Conservation (phyloP, 2,113 vertebrate species). For the Apodemus speciosus region DNA sequence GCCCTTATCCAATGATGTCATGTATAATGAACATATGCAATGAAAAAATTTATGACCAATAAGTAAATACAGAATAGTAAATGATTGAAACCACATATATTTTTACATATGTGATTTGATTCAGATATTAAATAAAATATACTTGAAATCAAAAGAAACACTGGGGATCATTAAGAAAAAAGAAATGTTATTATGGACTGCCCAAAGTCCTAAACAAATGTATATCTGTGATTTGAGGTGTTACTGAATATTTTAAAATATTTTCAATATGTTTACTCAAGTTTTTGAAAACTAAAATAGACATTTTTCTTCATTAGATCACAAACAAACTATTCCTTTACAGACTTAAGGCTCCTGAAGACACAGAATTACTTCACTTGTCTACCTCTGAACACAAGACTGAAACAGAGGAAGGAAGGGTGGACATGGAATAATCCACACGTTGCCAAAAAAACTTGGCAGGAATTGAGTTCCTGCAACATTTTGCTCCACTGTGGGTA, state of each 20-base stretch:
- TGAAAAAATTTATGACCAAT: background rate
- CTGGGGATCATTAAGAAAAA: background rate
- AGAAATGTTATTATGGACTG: background rate
- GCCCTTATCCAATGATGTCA: background rate
- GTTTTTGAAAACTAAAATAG: background rate
- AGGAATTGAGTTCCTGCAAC: slow-evolving; percentile 27
- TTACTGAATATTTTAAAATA: background rate
- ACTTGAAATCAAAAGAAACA: background rate
- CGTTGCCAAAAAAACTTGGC: background rate
- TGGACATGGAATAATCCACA: background rate
- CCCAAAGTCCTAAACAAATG: background rate
- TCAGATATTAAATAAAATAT: background rate
- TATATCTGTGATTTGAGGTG: slow-evolving; percentile 25
- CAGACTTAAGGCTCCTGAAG: background rate
- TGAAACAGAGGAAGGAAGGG: background rate
- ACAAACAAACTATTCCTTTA: background rate
- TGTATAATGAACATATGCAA: background rate
- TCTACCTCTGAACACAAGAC: background rate
- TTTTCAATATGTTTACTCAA: slow-evolving; percentile 4
- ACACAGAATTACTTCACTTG: background rate
- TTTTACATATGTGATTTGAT: background rate
- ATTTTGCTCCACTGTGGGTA: background rate
- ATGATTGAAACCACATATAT: background rate
- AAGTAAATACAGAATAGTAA: background rate
- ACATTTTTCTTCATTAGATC: background rate